Conservation (phyloP, 2,797 vertebrate species). For the Erithacus rubecula region DNA sequence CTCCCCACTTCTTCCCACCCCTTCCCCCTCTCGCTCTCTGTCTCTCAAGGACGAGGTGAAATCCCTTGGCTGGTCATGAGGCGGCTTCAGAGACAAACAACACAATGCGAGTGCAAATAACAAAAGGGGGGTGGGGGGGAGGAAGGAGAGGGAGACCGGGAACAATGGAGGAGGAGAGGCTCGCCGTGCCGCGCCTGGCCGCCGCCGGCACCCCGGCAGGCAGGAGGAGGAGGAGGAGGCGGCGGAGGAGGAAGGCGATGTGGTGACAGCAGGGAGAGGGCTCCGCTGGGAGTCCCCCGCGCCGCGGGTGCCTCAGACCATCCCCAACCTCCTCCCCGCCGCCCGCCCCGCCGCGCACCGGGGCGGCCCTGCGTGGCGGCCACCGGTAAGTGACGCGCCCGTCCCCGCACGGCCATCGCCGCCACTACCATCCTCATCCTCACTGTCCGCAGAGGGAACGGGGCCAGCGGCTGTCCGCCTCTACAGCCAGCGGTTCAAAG, state of each 20-base stretch:
- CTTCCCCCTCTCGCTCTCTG: conserved; percentile 17
- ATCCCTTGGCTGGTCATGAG: conserved; percentile 81
- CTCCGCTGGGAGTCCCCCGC: background rate
- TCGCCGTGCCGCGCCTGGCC: background rate
- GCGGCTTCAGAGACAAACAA: conserved; percentile 78
- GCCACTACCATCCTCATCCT: background rate
- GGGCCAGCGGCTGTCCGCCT: background rate
- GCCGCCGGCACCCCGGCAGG: conserved; percentile 15
- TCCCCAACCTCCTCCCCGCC: background rate
- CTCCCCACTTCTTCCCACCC: background rate
- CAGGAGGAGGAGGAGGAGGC: background rate
- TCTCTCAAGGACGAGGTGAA: conserved; percentile 81
- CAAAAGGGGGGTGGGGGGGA: conserved; percentile 60
- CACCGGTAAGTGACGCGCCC: conserved; percentile 40
- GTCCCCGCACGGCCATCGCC: conserved; percentile 42
- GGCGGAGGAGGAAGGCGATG: background rate
- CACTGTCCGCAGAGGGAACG: background rate
- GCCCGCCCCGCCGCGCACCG: background rate
- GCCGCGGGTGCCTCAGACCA: background rate
- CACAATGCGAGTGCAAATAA: conserved; percentile 80
- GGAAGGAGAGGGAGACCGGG: conserved; percentile 32
- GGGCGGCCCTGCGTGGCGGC: background rate
- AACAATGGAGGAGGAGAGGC: conserved; percentile 70
- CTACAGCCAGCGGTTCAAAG: background rate
- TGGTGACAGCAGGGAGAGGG: background rate